Conservation (phyloP, 37 sponge, comb jelly and placozoan genomes). For the Aphrocallistes beatrix region DNA sequence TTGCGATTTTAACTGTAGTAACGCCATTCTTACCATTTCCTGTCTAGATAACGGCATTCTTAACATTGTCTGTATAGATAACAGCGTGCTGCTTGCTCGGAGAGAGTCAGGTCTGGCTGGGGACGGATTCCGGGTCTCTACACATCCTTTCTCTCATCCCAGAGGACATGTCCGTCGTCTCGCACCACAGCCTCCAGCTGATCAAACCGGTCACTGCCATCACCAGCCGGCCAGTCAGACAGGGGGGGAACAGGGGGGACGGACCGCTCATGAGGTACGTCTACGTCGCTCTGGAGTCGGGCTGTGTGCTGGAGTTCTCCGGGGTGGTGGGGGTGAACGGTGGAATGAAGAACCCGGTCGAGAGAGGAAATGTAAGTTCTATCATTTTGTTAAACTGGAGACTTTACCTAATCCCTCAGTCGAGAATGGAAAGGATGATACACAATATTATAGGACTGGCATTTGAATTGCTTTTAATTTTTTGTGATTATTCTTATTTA, state of each 20-base stretch:
- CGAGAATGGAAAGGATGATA: no score
- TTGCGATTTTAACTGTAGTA: no score
- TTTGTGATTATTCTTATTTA: no score
- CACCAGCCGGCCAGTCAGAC: not conserved
- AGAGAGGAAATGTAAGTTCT: not conserved
- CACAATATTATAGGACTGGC: no score
- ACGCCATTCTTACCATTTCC: no score
- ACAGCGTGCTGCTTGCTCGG: not conserved
- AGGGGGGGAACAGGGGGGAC: not conserved
- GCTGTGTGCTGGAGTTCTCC: slow-evolving; percentile 1
- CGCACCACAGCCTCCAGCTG: not conserved
- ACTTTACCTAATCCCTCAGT: no score
- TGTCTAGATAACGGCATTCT: no score
- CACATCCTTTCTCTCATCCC: not conserved
- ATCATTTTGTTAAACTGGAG: no score
- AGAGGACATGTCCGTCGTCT: not conserved
- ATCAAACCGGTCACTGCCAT: not conserved
- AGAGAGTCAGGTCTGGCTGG: not conserved
- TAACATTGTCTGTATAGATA: not conserved
- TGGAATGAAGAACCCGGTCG: not conserved
- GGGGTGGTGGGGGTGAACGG: not conserved
- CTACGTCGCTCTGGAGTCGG: slow-evolving; percentile 11
- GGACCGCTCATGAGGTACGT: not conserved
- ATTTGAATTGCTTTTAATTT: no score
- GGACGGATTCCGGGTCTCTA: not conserved